A percentile compares a stretch with the other conserved stretches of the same genome.
These are phyloP conservation scores for Todiramphus saurophagus DNA, from an alignment of 2,113 vertebrate species.

Conservation along the genomic window DNA sequence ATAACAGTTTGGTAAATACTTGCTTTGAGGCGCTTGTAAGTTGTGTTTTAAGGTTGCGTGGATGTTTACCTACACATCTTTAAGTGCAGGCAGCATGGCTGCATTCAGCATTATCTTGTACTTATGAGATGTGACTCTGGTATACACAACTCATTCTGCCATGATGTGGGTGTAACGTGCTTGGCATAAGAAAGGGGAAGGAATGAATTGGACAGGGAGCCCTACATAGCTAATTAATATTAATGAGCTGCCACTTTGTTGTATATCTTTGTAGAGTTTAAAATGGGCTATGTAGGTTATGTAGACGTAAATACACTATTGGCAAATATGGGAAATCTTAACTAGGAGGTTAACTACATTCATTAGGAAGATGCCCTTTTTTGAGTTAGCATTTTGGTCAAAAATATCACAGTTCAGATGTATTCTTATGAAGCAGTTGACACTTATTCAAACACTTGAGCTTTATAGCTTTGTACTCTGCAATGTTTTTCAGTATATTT, in stretches of 20 bases:
- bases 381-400: neutral
- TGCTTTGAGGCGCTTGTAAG: neutral
- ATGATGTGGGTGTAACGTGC: slow-evolving; percentile 44
- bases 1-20: neutral
- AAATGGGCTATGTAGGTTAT: neutral
- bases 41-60: neutral
- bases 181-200: slow-evolving; percentile 49
- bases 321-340: neutral
- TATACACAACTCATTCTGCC: neutral
- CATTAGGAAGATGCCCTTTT: neutral
- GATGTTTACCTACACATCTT: neutral
- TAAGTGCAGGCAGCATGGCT: neutral
- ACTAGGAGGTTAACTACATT: neutral
- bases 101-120: neutral
- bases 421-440: neutral
- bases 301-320: neutral
- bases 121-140: neutral
- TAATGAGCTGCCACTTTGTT: neutral
- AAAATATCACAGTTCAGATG: neutral
- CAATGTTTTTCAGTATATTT: neutral
- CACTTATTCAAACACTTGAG: neutral
- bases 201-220: neutral
- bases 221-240: slow-evolving; percentile 5
- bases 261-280: neutral
- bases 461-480: neutral